Percentiles rank a stretch among this genome's conserved stretches.
Evolutionary conservation across 2,797 vertebrate species (phyloP).

Genomic region (Parambassis ranga): DNA sequence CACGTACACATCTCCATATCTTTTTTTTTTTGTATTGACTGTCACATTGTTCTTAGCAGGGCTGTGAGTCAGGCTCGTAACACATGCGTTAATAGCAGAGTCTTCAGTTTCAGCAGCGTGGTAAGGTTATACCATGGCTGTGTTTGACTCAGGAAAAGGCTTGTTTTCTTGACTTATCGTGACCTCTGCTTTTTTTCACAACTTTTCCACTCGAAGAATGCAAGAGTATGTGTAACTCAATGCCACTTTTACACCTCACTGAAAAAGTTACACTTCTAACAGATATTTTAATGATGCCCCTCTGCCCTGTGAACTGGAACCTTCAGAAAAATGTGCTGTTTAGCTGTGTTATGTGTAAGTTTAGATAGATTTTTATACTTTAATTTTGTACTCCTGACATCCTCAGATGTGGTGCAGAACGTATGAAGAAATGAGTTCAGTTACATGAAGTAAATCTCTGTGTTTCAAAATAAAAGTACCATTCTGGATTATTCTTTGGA

Average conservation of each 20-base stretch:
- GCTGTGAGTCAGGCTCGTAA: conserved; percentile 63
- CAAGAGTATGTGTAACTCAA: conserved; percentile 76
- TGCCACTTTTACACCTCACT: conserved; percentile 74
- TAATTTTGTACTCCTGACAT: background rate
- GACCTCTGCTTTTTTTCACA: conserved; percentile 70
- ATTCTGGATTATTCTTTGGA: no score
- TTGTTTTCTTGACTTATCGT: conserved; percentile 83
- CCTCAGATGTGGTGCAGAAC: no score
- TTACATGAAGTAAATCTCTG: no score
- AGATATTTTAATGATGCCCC: conserved; percentile 55
- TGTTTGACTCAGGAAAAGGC: conserved; percentile 82
- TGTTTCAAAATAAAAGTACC: no score
- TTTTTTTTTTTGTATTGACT: conserved; percentile 25
- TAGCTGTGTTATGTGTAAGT: background rate
- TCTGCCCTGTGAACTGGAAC: conserved; percentile 5
- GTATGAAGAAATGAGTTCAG: no score
- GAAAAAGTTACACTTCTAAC: conserved; percentile 59
- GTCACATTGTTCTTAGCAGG: conserved; percentile 51
- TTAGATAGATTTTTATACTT: background rate
- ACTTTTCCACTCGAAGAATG: conserved; percentile 78
- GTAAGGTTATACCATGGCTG: conserved; percentile 76
- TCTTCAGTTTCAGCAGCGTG: conserved; percentile 74
- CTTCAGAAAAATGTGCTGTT: background rate
- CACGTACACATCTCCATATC: background rate
- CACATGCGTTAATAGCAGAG: conserved; percentile 66